Evolutionary conservation across 2,113 vertebrate species (phyloP).

Genomic region (Megalops atlanticus): DNA sequence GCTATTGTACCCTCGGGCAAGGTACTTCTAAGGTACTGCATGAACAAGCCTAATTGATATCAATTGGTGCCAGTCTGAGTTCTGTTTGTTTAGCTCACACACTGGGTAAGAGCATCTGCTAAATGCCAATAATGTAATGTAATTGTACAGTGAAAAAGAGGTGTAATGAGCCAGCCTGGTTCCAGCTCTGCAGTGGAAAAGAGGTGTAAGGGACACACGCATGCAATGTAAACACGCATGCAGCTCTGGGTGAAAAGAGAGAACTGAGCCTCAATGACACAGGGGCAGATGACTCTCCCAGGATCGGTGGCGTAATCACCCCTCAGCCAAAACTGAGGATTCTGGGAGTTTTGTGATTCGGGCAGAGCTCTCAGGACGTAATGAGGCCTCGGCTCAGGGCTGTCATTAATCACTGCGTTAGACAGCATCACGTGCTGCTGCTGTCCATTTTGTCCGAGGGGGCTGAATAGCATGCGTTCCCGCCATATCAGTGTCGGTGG

Average conservation of each 20-base stretch:
- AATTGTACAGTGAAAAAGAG: too few relatives aligned
- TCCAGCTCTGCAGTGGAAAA: not conserved
- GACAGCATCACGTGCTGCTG: not conserved
- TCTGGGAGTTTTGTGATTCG: not conserved
- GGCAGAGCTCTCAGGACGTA: not conserved
- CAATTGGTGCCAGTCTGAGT: too few relatives aligned
- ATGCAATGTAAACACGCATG: not conserved
- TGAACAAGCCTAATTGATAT: too few relatives aligned
- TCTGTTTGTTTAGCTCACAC: too few relatives aligned
- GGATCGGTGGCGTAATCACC: not conserved
- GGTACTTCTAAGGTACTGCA: too few relatives aligned
- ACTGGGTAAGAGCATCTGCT: too few relatives aligned
- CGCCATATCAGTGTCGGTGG: not conserved
- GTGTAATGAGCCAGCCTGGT: too few relatives aligned
- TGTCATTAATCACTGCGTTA: not conserved
- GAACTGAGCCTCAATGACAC: too few relatives aligned
- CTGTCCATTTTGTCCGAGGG: not conserved
- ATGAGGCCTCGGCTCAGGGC: not conserved
- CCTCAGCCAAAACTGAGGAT: not conserved
- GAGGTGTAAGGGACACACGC: not conserved
- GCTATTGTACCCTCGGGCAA: too few relatives aligned
- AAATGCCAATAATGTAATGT: too few relatives aligned
- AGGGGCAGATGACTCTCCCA: too few relatives aligned
- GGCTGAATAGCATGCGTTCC: not conserved
- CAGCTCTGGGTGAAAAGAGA: not conserved